Evolutionary conservation across 2,113 vertebrate genomes (phyloP), one percentile per base, ranked within the genome.

Genomic region (Caloenas nicobarica): DNA sequence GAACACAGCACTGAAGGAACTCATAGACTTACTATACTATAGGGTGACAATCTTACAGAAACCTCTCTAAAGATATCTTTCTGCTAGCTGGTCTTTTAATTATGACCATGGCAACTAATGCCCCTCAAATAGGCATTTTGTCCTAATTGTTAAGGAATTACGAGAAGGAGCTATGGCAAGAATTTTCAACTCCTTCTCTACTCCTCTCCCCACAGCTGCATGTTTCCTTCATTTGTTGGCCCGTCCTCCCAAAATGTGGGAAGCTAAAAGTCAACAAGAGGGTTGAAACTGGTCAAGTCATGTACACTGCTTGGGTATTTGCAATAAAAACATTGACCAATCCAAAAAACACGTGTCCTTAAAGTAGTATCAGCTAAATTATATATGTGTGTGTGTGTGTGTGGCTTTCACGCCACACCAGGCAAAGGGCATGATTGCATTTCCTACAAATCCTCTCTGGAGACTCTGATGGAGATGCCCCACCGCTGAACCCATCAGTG

Each of bases 321-420:
- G 65, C 53, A 95, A 89, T 36, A 76, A 95, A 96, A 93, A 92
- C 29, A 86, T 1, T 16, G 38, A 56, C 51, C 73, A 95, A 38
- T 68, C 54, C 33, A 60, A 92, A 89, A 94, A 68, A 56, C 9
- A 71, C 65, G 81, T 12, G 24, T 71, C 60, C 60, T 89, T 50
- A 44, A 51, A 79, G 61, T 10, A 89, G 29, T 17, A 64, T 5
- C 12, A 3, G n/a, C 31, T 71, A 78, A 92, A 90, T 73, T 28
- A 51, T 9, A 70, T 57, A 7, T 29, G 34, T 26, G 13, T 26
- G 24, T 22, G 15, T 46, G 21, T 25, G 7, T 28, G 17, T 46
- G 18, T 16, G 38, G 26, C 48, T 82, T 95, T 81, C 58, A 74
- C 21, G 42, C 76, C 56, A 85, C 33, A 70, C 25, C 26, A n/a